phyloP scores from a whole-genome alignment of 2,113 vertebrate species.

The Lophotis ruficrista region DNA sequence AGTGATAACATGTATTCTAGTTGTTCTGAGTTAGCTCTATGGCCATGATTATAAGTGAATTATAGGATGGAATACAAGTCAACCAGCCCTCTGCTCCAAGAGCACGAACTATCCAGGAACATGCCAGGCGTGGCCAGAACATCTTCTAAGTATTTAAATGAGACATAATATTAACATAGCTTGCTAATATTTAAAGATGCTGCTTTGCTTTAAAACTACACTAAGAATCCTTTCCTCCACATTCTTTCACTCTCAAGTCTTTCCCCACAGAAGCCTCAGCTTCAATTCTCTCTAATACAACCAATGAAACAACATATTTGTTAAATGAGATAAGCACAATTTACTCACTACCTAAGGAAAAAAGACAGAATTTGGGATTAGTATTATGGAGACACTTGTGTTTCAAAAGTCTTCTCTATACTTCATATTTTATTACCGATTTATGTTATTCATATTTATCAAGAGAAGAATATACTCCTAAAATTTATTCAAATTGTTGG shows the following conservation, averaged over 20 bases:
- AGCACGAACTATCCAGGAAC: neutral
- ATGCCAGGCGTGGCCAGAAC: neutral
- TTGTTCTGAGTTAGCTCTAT: neutral
- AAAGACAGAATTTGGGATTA: neutral
- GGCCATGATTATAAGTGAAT: neutral
- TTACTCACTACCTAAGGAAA: neutral
- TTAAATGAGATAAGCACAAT: neutral
- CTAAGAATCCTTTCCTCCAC: neutral
- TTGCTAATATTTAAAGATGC: neutral
- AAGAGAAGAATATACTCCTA: neutral
- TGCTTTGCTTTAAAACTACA: neutral
- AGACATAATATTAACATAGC: neutral
- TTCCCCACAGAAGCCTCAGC: neutral
- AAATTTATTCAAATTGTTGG: neutral
- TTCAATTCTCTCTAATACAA: neutral
- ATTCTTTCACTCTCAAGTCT: neutral
- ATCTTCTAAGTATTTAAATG: neutral
- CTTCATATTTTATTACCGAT: neutral
- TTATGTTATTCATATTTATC: neutral
- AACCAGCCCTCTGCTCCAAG: neutral
- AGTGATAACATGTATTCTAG: neutral
- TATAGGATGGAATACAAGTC: neutral
- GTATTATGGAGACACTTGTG: neutral
- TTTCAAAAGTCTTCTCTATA: neutral
- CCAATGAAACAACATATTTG: neutral